Conservation (phyloP, 2,888 invertebrate species). For the Aphidoletes aphidimyza region DNA sequence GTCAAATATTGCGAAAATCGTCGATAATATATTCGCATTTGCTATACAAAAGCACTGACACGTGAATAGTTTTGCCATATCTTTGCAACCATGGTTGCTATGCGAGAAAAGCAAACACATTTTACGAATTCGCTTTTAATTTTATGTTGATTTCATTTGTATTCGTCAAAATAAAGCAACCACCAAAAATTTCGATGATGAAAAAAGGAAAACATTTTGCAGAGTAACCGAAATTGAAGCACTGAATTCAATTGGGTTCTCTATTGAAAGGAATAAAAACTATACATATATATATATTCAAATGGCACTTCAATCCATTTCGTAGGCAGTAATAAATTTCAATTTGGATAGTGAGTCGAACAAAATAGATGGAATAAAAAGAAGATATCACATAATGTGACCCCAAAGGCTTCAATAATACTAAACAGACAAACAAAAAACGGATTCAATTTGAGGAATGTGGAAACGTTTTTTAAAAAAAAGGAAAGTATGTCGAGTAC, state of each 20-base stretch:
- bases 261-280: too few species aligned
- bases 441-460: not conserved
- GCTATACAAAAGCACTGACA: too few species aligned
- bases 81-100: too few species aligned
- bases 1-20: too few species aligned
- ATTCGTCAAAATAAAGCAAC: too few species aligned
- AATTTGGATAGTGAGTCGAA: slow-evolving; percentile 1
- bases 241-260: too few species aligned
- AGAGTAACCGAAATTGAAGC: too few species aligned
- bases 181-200: too few species aligned
- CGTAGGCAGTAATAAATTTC: slow-evolving; percentile 15
- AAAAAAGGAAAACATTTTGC: too few species aligned
- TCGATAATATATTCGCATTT: too few species aligned
- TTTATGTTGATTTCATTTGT: not conserved
- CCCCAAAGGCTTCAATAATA: slow-evolving; percentile 8
- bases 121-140: not conserved
- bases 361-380: slow-evolving; percentile 8
- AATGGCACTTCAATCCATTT: slow-evolving; percentile 20
- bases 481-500: not conserved
- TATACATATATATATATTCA: too few species aligned
- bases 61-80: too few species aligned
- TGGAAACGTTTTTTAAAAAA: not conserved
- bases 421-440: not conserved
- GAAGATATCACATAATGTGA: not conserved
- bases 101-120: not conserved